These are phyloP conservation scores for Teleogryllus oceanicus DNA, from an alignment of 2,888 invertebrate genomes.

Conservation along the genomic window DNA sequence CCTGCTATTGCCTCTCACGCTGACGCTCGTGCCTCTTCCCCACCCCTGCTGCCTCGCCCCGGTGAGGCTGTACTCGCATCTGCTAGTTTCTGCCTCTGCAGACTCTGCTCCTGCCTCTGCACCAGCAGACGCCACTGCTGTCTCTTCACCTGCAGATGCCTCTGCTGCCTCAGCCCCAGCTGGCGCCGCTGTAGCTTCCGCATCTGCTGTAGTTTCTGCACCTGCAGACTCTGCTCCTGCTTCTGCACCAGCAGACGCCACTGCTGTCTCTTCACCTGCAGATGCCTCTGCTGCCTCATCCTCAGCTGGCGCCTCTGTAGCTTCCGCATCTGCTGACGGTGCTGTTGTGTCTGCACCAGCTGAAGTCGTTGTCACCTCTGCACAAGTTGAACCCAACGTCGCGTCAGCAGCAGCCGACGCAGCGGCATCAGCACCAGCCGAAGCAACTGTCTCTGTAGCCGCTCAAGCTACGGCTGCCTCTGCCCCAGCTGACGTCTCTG, in stretches of 20 bases:
- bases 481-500: not conserved
- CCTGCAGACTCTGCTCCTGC: not conserved
- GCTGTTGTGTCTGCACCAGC: too few relatives aligned
- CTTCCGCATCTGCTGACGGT: too few relatives aligned
- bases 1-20: not conserved
- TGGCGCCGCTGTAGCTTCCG: not conserved
- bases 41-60: not conserved
- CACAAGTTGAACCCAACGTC: too few relatives aligned
- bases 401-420: too few relatives aligned
- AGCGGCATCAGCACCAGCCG: too few relatives aligned
- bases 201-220: not conserved
- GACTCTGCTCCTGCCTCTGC: not conserved
- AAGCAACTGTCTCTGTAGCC: too few relatives aligned
- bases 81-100: not conserved
- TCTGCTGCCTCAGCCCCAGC: not conserved
- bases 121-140: not conserved
- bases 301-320: too few relatives aligned
- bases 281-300: too few relatives aligned
- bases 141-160: not conserved
- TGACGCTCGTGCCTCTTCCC: not conserved
- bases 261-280: not conserved
- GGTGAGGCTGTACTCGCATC: not conserved
- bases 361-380: too few relatives aligned
- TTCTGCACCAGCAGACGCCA: not conserved
- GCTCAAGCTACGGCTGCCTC: not conserved